Conservation (phyloP, 2,888 invertebrate species). For the Scaptomyza tumidula region DNA sequence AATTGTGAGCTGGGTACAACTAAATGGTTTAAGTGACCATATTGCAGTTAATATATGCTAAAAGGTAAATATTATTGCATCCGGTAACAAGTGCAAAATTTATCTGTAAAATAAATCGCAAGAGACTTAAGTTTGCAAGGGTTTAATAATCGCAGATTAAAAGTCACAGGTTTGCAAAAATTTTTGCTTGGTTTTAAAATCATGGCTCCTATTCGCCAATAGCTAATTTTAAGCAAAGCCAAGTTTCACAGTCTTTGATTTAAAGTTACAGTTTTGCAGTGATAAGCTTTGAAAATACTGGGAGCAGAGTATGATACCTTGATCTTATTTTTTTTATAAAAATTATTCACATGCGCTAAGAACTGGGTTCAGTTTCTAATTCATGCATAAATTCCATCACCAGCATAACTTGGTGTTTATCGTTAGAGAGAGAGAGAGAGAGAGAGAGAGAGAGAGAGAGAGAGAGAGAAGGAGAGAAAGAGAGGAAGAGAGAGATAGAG, state of each 20-base stretch:
- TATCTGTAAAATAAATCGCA: background rate
- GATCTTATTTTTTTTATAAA: too few species aligned
- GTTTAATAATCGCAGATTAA: background rate
- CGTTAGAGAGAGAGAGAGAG: background rate
- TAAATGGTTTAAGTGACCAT: slow-evolving; percentile 2
- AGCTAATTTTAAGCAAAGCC: background rate
- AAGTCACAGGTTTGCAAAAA: too few species aligned
- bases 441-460: background rate
- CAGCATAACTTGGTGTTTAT: background rate
- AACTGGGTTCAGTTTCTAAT: background rate
- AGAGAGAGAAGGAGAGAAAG: background rate
- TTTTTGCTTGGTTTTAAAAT: too few species aligned
- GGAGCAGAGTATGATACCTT: too few species aligned
- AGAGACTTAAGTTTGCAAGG: background rate
- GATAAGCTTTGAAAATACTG: too few species aligned
- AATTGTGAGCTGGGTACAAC: slow-evolving; percentile 15
- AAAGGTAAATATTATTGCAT: background rate
- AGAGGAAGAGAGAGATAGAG: background rate
- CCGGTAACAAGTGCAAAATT: background rate
- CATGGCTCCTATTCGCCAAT: background rate
- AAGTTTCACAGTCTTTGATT: too few species aligned
- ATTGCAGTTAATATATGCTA: background rate
- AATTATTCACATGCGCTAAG: too few species aligned
- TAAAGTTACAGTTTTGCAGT: too few species aligned
- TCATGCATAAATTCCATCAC: background rate